Conservation (phyloP, 2,888 invertebrate species). For the Campoplex capitator region DNA sequence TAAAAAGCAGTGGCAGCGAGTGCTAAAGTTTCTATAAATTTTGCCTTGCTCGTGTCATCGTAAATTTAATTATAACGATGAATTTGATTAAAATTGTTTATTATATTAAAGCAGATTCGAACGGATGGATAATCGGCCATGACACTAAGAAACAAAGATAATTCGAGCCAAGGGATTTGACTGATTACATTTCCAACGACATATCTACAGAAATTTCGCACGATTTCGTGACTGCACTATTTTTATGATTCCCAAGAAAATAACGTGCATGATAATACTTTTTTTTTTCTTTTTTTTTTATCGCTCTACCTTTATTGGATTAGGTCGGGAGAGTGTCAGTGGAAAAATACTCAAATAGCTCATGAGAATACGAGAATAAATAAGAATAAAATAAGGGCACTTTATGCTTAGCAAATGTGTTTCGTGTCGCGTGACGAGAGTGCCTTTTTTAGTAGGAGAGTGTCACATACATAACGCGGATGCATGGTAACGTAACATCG, state of each 20-base stretch:
- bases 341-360: slow-evolving; percentile 8
- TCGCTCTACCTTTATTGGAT: background rate
- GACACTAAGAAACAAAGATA: background rate
- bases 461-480: background rate
- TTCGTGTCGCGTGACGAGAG: slow-evolving; percentile 36
- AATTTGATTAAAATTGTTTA: background rate
- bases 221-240: background rate
- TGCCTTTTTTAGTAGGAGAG: background rate
- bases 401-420: slow-evolving; percentile 4
- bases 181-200: background rate
- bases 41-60: background rate
- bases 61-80: background rate
- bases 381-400: slow-evolving; percentile 16
- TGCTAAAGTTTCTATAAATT: slow-evolving; percentile 1
- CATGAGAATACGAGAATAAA: slow-evolving; percentile 4
- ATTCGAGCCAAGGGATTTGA: background rate
- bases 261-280: background rate
- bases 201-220: background rate
- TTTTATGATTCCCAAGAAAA: background rate
- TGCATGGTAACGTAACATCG: background rate
- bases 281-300: background rate
- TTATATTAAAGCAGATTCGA: background rate
- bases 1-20: background rate
- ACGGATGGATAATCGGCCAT: background rate
- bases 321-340: background rate